A percentile compares a stretch with the other conserved stretches of the same genome.
phyloP scores from a whole-genome alignment of 23 tunicate genomes.

The Pegea sp. region DNA sequence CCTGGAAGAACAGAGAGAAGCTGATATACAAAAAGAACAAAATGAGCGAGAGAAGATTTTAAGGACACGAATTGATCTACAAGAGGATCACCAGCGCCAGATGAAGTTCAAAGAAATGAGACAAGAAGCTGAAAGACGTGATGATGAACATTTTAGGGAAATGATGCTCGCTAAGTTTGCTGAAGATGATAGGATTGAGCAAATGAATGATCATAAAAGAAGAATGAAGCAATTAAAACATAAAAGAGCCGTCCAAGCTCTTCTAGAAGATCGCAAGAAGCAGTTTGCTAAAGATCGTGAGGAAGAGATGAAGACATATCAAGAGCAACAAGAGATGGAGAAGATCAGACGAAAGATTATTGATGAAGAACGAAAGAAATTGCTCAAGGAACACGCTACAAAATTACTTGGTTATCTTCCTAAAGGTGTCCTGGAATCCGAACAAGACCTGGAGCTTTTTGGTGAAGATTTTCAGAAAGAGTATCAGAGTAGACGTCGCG shows the following conservation, averaged over 20 bases:
- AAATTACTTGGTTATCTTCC: conserved; percentile 94
- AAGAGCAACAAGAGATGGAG: conserved; percentile 43
- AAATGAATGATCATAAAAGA: conserved; percentile 92
- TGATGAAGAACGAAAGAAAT: conserved; percentile 82
- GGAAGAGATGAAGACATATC: conserved; percentile 32
- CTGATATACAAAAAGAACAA: conserved; percentile 58
- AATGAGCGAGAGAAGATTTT: conserved; percentile 47
- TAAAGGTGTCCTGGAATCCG: too few species aligned
- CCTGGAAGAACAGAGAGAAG: conserved; percentile 84
- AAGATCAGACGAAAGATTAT: conserved; percentile 69
- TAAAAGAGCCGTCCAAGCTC: conserved; percentile 80
- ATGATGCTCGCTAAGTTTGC: conserved; percentile 98
- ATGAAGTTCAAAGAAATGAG: conserved; percentile 85
- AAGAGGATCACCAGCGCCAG: conserved; percentile 59
- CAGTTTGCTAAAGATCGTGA: conserved; percentile 70
- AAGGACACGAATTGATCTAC: conserved; percentile 66
- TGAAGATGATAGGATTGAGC: conserved; percentile 95
- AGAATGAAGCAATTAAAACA: conserved; percentile 96
- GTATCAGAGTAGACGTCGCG: too few species aligned
- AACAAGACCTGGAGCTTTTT: too few species aligned
- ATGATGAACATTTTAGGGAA: conserved; percentile 80
- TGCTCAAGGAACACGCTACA: conserved; percentile 80
- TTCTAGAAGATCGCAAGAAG: conserved; percentile 37
- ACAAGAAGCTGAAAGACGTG: conserved; percentile 40
- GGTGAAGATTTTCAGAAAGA: too few species aligned